Percentiles rank a stretch among this genome's conserved stretches.
Conservation (phyloP, 2,888 invertebrate species). For the Polymixis lichenea region DNA sequence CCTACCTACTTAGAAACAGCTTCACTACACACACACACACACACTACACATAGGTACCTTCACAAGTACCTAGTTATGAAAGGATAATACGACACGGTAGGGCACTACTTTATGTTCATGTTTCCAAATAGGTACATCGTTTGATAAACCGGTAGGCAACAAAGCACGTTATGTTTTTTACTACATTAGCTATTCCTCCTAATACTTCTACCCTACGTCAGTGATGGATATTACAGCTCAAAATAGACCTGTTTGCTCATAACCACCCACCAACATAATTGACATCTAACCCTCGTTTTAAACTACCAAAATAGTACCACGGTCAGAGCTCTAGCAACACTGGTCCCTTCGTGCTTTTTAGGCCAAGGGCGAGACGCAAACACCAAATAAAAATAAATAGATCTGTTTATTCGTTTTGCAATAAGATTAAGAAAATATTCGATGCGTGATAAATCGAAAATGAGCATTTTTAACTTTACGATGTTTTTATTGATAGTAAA, state of each 20-base stretch:
- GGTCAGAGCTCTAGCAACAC: constrained; percentile 55
- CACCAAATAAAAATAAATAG: constrained; percentile 57
- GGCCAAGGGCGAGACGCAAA: constrained; percentile 68
- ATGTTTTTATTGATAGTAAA: constrained; percentile 17
- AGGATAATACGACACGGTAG: background rate
- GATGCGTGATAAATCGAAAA: constrained; percentile 27
- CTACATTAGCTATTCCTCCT: constrained; percentile 27
- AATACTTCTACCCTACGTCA: constrained; percentile 52
- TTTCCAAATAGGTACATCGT: background rate
- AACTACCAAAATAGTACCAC: constrained; percentile 41
- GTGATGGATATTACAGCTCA: constrained; percentile 63
- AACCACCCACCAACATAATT: constrained; percentile 59
- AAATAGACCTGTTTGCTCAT: constrained; percentile 68
- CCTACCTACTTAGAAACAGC: background rate
- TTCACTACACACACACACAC: too few relatives aligned
- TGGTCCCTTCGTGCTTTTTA: constrained; percentile 60
- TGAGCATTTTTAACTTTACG: constrained; percentile 10
- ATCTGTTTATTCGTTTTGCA: constrained; percentile 55
- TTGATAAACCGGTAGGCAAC: background rate
- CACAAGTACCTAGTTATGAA: too few relatives aligned
- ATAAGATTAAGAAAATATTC: constrained; percentile 41
- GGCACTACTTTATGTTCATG: background rate
- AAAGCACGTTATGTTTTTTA: constrained; percentile 1
- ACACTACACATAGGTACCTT: background rate
- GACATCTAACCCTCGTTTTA: constrained; percentile 54